phyloP scores from a whole-genome alignment of 2,113 vertebrate genomes.

The Hippocampus mohnikei region DNA sequence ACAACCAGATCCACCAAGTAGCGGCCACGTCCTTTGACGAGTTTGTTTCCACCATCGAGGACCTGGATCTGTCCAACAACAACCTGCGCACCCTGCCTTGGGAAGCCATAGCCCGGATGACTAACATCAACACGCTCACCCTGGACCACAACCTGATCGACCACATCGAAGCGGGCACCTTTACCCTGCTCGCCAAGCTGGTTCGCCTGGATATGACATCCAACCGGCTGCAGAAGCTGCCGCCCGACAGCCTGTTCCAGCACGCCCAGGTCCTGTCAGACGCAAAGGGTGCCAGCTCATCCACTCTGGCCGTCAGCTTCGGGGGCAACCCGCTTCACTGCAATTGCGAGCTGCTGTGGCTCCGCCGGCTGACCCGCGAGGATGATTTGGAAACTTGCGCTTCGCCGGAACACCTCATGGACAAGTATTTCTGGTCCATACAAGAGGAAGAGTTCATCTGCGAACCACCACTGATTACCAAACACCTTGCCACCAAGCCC shows the following conservation, averaged over 20 bases:
- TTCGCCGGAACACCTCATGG: conserved; percentile 85
- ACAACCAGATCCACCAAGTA: conserved; percentile 89
- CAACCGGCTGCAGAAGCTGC: conserved; percentile 88
- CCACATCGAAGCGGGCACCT: conserved; percentile 82
- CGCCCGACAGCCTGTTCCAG: conserved; percentile 82
- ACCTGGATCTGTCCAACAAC: conserved; percentile 92
- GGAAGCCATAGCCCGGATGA: conserved; percentile 89
- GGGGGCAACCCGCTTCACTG: conserved; percentile 90
- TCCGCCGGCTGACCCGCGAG: conserved; percentile 80
- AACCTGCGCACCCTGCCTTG: conserved; percentile 85
- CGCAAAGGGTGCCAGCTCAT: conserved; percentile 73
- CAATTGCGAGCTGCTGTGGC: conserved; percentile 91
- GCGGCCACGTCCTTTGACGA: conserved; percentile 81
- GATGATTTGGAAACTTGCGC: conserved; percentile 91
- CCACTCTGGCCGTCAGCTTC: conserved; percentile 81
- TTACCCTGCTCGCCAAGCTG: conserved; percentile 84
- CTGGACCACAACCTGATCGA: conserved; percentile 93
- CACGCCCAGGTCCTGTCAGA: conserved; percentile 76
- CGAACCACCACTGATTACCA: conserved; percentile 83
- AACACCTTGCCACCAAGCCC: conserved; percentile 75
- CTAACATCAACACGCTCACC: conserved; percentile 86
- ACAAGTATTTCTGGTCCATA: conserved; percentile 91
- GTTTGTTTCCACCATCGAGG: conserved; percentile 89
- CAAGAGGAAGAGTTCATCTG: conserved; percentile 90
- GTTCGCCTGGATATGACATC: conserved; percentile 90